phyloP scores from a whole-genome alignment of 1,140 invertebrate genomes.

The Anadara kagoshimensis region DNA sequence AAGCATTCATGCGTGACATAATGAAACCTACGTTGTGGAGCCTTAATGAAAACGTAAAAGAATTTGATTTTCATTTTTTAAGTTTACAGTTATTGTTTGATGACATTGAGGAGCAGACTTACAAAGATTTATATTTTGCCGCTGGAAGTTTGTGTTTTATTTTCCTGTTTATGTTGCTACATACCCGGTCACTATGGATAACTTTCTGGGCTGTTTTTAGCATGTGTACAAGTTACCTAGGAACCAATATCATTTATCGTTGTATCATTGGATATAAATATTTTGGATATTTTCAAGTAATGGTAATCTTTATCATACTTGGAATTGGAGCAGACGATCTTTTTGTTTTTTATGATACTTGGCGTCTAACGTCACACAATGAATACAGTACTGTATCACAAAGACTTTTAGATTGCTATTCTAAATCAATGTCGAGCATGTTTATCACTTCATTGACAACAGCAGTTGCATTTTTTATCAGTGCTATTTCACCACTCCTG shows the following conservation, averaged over 20 bases:
- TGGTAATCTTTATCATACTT: slow-evolving; percentile 63
- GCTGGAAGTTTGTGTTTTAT: slow-evolving; percentile 57
- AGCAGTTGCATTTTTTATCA: slow-evolving; percentile 58
- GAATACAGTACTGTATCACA: slow-evolving; percentile 46
- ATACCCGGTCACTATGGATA: slow-evolving; percentile 55
- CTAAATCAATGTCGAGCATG: slow-evolving; percentile 55
- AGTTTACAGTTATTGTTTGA: slow-evolving; percentile 29
- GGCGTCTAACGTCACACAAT: slow-evolving; percentile 48
- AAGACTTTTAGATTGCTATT: slow-evolving; percentile 48
- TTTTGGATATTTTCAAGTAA: slow-evolving; percentile 62
- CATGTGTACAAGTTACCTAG: slow-evolving; percentile 51
- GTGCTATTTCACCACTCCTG: slow-evolving; percentile 57
- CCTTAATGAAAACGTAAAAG: neutral
- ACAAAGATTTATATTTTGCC: slow-evolving; percentile 50
- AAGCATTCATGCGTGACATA: slow-evolving; percentile 3
- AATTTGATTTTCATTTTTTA: slow-evolving; percentile 26
- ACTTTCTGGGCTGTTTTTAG: slow-evolving; percentile 46
- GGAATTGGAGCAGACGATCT: slow-evolving; percentile 62
- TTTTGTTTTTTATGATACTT: slow-evolving; percentile 61
- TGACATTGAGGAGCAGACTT: slow-evolving; percentile 36
- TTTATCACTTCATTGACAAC: slow-evolving; percentile 63
- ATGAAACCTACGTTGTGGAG: slow-evolving; percentile 17
- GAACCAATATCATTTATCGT: slow-evolving; percentile 56
- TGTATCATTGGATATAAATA: slow-evolving; percentile 53
- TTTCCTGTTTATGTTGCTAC: slow-evolving; percentile 52